phyloP scores from a whole-genome alignment of 2,888 invertebrate species.

The Drosophila trichaetosa region DNA sequence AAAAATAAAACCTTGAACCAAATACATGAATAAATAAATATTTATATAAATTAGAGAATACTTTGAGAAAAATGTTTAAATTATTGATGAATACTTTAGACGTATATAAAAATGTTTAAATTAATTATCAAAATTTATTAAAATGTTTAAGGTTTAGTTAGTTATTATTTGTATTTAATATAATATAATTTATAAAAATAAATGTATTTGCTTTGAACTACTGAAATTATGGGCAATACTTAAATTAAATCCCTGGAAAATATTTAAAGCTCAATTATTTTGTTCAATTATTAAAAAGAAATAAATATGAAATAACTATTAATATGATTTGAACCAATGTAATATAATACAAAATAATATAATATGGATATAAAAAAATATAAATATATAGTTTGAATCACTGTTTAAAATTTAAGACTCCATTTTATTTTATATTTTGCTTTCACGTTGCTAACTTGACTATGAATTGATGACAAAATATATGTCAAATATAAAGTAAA shows the following conservation, averaged over 20 bases:
- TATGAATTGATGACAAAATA: neutral
- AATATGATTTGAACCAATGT: too few species aligned
- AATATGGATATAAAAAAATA: neutral
- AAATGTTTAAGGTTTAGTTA: neutral
- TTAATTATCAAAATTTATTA: neutral
- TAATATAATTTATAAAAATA: too few species aligned
- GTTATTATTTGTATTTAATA: neutral
- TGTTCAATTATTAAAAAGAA: too few species aligned
- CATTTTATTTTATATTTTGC: neutral
- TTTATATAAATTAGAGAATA: neutral
- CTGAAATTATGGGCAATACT: too few species aligned
- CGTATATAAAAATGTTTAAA: neutral
- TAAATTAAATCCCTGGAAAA: too few species aligned
- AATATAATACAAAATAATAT: too few species aligned
- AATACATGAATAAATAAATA: neutral
- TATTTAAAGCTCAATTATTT: too few species aligned
- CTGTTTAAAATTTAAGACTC: neutral
- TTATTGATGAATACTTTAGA: neutral
- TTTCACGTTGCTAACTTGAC: neutral
- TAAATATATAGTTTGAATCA: too few species aligned
- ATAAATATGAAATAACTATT: too few species aligned
- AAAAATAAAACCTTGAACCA: too few species aligned
- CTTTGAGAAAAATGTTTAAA: neutral
- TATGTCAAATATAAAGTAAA: neutral
- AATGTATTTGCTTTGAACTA: too few species aligned